Evolutionary conservation across 2,797 vertebrate genomes (phyloP).

Genomic region (Anisognathus igniventris): DNA sequence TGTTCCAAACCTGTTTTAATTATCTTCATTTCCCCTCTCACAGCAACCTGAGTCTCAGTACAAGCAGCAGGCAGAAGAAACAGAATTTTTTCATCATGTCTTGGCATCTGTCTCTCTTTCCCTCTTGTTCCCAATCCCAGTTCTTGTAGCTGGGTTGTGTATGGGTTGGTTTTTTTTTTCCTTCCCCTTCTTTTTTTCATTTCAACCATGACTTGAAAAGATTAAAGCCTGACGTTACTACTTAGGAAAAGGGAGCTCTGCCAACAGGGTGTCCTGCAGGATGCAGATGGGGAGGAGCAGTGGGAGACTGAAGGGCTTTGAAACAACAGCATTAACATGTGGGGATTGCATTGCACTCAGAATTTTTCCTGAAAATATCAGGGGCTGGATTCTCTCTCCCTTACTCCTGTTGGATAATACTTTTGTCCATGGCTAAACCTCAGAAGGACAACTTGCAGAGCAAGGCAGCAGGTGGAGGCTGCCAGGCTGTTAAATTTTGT

Average conservation of each 20-base stretch:
- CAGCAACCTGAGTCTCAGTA: not conserved
- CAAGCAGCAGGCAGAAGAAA: not conserved
- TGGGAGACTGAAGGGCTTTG: not conserved
- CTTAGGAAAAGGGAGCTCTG: not conserved
- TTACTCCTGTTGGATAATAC: not conserved
- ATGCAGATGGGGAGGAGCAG: not conserved
- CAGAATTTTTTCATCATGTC: conserved; percentile 20
- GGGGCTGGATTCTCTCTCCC: not conserved
- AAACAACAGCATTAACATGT: not conserved
- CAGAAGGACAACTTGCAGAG: not conserved
- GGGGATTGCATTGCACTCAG: not conserved
- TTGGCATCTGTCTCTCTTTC: not conserved
- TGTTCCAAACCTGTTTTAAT: not conserved
- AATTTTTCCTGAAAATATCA: not conserved
- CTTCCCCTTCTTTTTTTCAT: not conserved
- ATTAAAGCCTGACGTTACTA: not conserved
- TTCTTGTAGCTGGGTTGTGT: not conserved
- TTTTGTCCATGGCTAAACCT: not conserved
- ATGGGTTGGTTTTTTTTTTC: rapidly evolving
- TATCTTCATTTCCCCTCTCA: not conserved
- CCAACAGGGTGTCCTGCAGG: not conserved
- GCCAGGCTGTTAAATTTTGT: not conserved
- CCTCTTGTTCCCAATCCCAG: not conserved
- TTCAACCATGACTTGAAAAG: not conserved
- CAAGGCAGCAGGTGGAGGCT: not conserved